Conservation (phyloP, 2,888 invertebrate species). For the Apamea crenata region DNA sequence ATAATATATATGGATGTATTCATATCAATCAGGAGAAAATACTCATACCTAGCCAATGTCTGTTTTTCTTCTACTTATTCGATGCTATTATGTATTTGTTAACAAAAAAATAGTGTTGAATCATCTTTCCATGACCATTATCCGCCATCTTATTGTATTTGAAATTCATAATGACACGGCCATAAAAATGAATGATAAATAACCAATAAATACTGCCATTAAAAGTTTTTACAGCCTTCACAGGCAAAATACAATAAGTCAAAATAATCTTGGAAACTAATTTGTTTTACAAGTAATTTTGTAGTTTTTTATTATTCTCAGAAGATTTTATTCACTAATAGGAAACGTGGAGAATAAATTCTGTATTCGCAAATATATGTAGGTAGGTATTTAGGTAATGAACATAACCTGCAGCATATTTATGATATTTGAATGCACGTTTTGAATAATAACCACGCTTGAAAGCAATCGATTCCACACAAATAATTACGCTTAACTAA, state of each 20-base stretch:
- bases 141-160: background rate
- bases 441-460: conserved; percentile 22
- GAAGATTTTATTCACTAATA: conserved; percentile 13
- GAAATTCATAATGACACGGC: conserved; percentile 3
- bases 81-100: background rate
- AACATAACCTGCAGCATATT: background rate
- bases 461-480: conserved; percentile 24
- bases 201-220: conserved; percentile 11
- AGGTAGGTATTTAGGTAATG: conserved; percentile 9
- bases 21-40: background rate
- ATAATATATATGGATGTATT: too few species aligned
- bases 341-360: conserved; percentile 19
- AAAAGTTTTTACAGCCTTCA: conserved; percentile 4
- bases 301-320: conserved; percentile 7
- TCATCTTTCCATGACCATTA: background rate
- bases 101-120: background rate
- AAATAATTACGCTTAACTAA: background rate
- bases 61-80: background rate
- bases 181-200: conserved; percentile 9
- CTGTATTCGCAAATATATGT: conserved; percentile 1
- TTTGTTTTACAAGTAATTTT: conserved; percentile 14
- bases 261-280: conserved; percentile 8
- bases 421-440: conserved; percentile 13
- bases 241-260: background rate
- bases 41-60: too few species aligned